phyloP scores from a whole-genome alignment of 2,113 vertebrate genomes.

The Morone chrysops region DNA sequence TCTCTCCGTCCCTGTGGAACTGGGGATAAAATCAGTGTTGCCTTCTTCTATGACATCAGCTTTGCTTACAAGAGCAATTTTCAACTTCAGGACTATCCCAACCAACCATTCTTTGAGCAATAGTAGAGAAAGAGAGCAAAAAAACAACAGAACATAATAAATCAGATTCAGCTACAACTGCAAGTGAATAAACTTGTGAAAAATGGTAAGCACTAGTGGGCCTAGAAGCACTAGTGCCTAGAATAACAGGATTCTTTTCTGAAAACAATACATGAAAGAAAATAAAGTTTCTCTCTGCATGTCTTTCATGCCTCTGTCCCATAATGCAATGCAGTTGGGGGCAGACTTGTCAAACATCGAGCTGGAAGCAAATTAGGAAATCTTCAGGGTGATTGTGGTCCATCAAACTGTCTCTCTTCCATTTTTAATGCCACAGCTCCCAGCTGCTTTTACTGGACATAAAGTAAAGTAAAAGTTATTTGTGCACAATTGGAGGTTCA shows the following conservation, averaged over 20 bases:
- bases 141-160: constrained; percentile 6
- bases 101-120: constrained; percentile 9
- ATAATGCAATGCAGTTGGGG: constrained; percentile 17
- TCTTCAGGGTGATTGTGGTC: constrained; percentile 33
- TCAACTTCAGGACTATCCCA: constrained; percentile 16
- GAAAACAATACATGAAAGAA: neutral
- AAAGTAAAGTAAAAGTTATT: constrained; percentile 10
- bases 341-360: constrained; percentile 9
- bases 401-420: neutral
- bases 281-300: constrained; percentile 16
- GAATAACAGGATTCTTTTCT: constrained; percentile 1
- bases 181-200: constrained; percentile 18
- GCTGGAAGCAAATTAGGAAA: constrained; percentile 11
- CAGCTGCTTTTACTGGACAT: constrained; percentile 17
- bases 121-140: neutral
- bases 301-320: constrained; percentile 29
- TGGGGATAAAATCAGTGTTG: constrained; percentile 26
- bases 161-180: constrained; percentile 34
- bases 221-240: neutral
- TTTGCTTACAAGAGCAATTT: constrained; percentile 27
- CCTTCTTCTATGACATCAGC: neutral
- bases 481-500: constrained; percentile 3
- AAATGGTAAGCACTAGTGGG: neutral
- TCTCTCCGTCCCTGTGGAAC: constrained; percentile 23
- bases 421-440: constrained; percentile 13